Base-by-base conservation (phyloP, 35 echinoderm and acorn worm genomes). In the Acanthaster planci region DNA sequence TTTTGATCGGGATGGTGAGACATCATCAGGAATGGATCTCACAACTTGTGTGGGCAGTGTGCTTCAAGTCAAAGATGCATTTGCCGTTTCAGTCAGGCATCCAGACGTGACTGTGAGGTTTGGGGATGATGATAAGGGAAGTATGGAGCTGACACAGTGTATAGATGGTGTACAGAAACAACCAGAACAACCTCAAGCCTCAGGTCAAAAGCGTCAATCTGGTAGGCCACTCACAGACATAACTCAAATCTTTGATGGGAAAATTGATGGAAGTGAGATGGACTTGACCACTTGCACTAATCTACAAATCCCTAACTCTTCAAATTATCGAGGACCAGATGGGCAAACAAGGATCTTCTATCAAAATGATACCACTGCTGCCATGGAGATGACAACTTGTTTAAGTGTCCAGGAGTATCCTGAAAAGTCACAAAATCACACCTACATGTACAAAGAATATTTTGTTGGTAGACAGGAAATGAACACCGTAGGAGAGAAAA, bases 241-340 rank as follows among this genome's bases (percentile, higher is more conserved):
- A 19, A 83, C 81, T 18, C 19, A 38, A 12, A 31, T 17, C 53
- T 83, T 83, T 42, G 29, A 57, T 2, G 54, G 81, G 16, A 51
- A 83, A 18, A 40, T 38, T 22, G 44, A 37, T 60, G 81, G 56
- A 12, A 53, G 81, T 23, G 81, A 83, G 16, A 83, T 83, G 81
- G 81, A 83, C 26, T 12, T 83, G 51, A 83, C 81, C 10, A 34
- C 51, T 21, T 32, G 79, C 22, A 53, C 51, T 57, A 57, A 50
- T 80, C 36, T 8, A 15, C 75, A 26, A 8, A 15, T 53, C 52
- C 19, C 17, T 10, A 18, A 17, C 56, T 34, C 81, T 23, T 52
- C n/a, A 34, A 29, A n/a, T 2, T 40, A 38, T n/a, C 14, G 1
- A 18, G 56, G 38, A 36, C 8, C 42, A 51, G 16, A 53, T 38